Conservation (phyloP, 2,888 invertebrate species). For the Synanthedon formicaeformis region DNA sequence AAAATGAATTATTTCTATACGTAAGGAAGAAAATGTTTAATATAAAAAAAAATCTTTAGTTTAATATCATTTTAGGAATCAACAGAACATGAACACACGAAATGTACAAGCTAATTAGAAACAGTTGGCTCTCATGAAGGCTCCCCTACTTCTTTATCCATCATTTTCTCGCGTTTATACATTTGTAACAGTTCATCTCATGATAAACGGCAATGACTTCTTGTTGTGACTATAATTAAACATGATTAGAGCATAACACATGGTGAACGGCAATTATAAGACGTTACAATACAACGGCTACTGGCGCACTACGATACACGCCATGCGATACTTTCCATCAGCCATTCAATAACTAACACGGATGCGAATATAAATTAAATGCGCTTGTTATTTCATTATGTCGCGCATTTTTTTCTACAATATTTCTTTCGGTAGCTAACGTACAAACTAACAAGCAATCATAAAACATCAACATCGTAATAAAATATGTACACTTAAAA, state of each 20-base stretch:
- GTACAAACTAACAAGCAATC: too few relatives aligned
- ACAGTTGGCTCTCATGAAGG: not conserved
- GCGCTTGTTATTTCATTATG: slow-evolving; percentile 25
- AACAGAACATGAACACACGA: too few relatives aligned
- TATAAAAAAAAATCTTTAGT: too few relatives aligned
- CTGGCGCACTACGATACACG: slow-evolving; percentile 46
- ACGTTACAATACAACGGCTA: slow-evolving; percentile 60
- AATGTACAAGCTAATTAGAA: not conserved
- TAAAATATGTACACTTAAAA: too few relatives aligned
- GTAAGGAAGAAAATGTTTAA: too few relatives aligned
- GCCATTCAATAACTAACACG: slow-evolving; percentile 53
- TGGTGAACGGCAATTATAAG: slow-evolving; percentile 61
- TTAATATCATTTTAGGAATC: too few relatives aligned
- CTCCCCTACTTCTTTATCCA: slow-evolving; percentile 22
- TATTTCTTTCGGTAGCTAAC: too few relatives aligned
- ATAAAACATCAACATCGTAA: too few relatives aligned
- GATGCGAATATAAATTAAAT: slow-evolving; percentile 46
- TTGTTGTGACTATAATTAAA: slow-evolving; percentile 59
- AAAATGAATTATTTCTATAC: too few relatives aligned
- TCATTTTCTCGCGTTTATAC: slow-evolving; percentile 47
- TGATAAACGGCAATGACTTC: slow-evolving; percentile 66
- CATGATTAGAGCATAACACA: slow-evolving; percentile 67
- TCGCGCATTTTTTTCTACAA: slow-evolving; percentile 18
- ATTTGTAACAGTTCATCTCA: slow-evolving; percentile 67
- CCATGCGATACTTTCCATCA: slow-evolving; percentile 49